Conservation (phyloP, 2,888 invertebrate genomes). For the Blastobasis lacticolella region DNA sequence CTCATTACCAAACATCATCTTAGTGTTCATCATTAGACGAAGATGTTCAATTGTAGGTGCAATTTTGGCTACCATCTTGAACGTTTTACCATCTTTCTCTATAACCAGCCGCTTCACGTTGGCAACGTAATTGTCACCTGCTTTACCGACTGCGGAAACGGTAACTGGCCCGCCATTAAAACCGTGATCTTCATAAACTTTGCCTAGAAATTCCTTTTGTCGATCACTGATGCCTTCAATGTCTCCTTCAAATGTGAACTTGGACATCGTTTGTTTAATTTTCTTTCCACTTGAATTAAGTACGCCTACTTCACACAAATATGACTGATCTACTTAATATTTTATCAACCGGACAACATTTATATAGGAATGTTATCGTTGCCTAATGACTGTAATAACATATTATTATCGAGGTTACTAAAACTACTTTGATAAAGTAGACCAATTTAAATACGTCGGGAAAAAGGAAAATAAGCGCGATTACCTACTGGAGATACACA, state of each 20-base stretch:
- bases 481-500: too few species aligned
- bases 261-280: neutral
- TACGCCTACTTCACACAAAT: too few species aligned
- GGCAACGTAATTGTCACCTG: slow-evolving; percentile 16
- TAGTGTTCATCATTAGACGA: slow-evolving; percentile 13
- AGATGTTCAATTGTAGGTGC: slow-evolving; percentile 24
- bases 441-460: too few species aligned
- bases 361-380: too few species aligned
- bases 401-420: too few species aligned
- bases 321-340: too few species aligned
- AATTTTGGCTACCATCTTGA: slow-evolving; percentile 38
- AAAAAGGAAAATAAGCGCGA: too few species aligned
- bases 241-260: slow-evolving; percentile 12
- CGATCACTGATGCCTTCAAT: slow-evolving; percentile 7
- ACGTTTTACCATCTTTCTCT: slow-evolving; percentile 5
- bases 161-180: slow-evolving; percentile 9
- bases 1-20: slow-evolving; percentile 26
- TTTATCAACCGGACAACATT: too few species aligned
- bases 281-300: too few species aligned
- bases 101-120: slow-evolving; percentile 8
- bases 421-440: too few species aligned
- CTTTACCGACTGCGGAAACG: slow-evolving; percentile 13
- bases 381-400: too few species aligned
- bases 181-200: slow-evolving; percentile 13
- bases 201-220: slow-evolving; percentile 14